phyloP scores from a whole-genome alignment of 35 echinoderm and acorn worm species.

The Ophiothrix spiculata region DNA sequence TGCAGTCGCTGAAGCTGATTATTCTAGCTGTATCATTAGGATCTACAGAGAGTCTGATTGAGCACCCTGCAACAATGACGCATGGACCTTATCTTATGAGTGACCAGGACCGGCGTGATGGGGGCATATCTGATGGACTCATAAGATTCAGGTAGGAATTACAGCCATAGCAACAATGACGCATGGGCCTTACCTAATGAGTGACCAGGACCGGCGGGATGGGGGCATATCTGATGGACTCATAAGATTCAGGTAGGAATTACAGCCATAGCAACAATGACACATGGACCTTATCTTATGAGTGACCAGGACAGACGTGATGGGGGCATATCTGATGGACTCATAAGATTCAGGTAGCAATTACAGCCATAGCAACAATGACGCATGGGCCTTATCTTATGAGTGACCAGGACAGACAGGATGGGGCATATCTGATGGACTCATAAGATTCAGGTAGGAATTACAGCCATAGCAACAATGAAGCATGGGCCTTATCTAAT shows the following conservation, averaged over 20 bases:
- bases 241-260: slow-evolving; percentile 67
- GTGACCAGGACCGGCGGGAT: slow-evolving; percentile 52
- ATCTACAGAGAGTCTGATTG: slow-evolving; percentile 72
- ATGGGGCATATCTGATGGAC: slow-evolving; percentile 79
- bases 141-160: slow-evolving; percentile 62
- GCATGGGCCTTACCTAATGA: slow-evolving; percentile 71
- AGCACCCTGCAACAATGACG: slow-evolving; percentile 93
- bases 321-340: slow-evolving; percentile 79
- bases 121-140: slow-evolving; percentile 80
- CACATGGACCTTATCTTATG: slow-evolving; percentile 76
- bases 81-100: slow-evolving; percentile 74
- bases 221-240: slow-evolving; percentile 83
- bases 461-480: slow-evolving; percentile 23
- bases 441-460: slow-evolving; percentile 65
- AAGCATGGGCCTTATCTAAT: slow-evolving; percentile 75
- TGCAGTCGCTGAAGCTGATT: slow-evolving; percentile 71
- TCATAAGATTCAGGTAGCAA: slow-evolving; percentile 75
- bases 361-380: too few relatives aligned
- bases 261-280: slow-evolving; percentile 94
- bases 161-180: slow-evolving; percentile 96
- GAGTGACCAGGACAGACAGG: slow-evolving; percentile 52
- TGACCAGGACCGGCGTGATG: slow-evolving; percentile 53
- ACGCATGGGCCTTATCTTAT: slow-evolving; percentile 76
- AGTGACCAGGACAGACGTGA: slow-evolving; percentile 53
- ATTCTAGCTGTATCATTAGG: slow-evolving; percentile 78